Base-by-base conservation (phyloP, 1,140 invertebrate genomes). In the Danaus melanippus region DNA sequence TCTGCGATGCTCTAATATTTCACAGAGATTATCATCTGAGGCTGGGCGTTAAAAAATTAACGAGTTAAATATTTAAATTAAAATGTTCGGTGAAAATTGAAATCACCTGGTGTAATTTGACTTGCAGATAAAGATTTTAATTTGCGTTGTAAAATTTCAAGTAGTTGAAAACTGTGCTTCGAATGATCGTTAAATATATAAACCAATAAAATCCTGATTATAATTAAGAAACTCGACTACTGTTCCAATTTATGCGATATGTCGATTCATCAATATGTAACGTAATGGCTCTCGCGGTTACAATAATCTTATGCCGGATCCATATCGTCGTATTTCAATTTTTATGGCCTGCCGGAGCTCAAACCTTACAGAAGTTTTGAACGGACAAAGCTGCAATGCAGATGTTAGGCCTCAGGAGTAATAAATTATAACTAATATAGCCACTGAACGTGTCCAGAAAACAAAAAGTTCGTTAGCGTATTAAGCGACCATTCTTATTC, bases 21-120 rank as follows among this genome's bases (percentile, higher is more conserved):
- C 54, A 64, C 51, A 10, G 32, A 59, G 62, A 67, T 67, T 60
- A 53, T 50, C 56, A 65, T 65, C 59, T 58, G 53, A 65, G 39
- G 42, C 44, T 49, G 32, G 43, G 42, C 44, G 60, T 21, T 61
- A 56, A 65, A 57, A 56, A 65, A 50, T 62, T 53, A 65, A 55
- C 59, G 62, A 58, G 63, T 65, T 57, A 41, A 50, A 52, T 56
- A 53, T 58, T 56, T 53, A 50, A 61, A 57, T 58, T 40, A 54
- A 42, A 50, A 53, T 45, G 17, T 50, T 21, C 41, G 10, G 39
- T 44, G 40, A 15, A 50, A 58, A 62, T 53, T 56, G 42, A 58
- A 55, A 55, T 42, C 46, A 49, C 15, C 42, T 44, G n/a, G 40
- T 47, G 40, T 58, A 41, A 64, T 61, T 58, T 64, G 32, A 55